A percentile compares a stretch with the other conserved stretches of the same genome.
phyloP scores from a whole-genome alignment of 2,113 vertebrate genomes.

The Perca flavescens region DNA sequence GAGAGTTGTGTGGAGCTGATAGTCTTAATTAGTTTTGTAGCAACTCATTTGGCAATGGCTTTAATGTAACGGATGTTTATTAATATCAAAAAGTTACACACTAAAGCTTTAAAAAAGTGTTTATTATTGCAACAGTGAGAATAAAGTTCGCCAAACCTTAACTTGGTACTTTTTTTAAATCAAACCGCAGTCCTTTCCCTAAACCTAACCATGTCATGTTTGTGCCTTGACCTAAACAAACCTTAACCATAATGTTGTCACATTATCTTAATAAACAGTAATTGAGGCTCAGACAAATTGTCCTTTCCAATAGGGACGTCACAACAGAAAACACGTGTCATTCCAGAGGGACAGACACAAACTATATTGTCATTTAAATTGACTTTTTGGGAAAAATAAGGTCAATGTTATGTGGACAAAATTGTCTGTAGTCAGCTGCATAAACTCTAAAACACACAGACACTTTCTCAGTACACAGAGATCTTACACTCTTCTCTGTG shows the following conservation, averaged over 20 bases:
- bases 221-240: neutral
- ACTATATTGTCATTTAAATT: neutral
- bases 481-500: neutral
- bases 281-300: neutral
- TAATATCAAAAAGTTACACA: too few relatives aligned
- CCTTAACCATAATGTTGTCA: neutral
- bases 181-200: too few relatives aligned
- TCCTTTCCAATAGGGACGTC: neutral
- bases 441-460: neutral
- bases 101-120: too few relatives aligned
- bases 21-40: too few relatives aligned
- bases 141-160: too few relatives aligned
- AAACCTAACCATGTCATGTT: neutral
- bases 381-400: neutral
- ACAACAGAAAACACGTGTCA: neutral
- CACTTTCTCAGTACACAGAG: too few relatives aligned
- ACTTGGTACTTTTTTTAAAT: too few relatives aligned
- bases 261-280: neutral
- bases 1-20: too few relatives aligned
- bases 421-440: constrained; percentile 4
- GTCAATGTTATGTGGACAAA: neutral
- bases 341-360: neutral
- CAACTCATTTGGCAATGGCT: too few relatives aligned
- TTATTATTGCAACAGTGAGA: too few relatives aligned
- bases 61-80: too few relatives aligned